A percentile compares a stretch with the other conserved stretches of the same genome.
These are phyloP conservation scores for Drosophila setifemur DNA, from an alignment of 1,140 invertebrate genomes.

Conservation along the genomic window DNA sequence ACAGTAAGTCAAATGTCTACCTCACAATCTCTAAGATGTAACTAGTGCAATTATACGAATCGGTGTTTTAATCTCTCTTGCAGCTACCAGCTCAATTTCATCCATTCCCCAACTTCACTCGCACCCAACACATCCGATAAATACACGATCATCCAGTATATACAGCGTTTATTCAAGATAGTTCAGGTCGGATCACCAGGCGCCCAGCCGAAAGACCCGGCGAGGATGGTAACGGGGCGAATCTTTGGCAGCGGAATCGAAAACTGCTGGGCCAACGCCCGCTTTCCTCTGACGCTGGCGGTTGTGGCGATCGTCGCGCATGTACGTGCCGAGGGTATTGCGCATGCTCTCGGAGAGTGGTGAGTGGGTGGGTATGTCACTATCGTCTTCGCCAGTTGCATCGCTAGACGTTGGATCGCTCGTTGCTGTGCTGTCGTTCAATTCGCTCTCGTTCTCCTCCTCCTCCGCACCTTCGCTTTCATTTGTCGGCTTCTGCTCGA, in stretches of 20 bases:
- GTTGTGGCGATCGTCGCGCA: conserved; percentile 60
- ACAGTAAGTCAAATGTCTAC: conserved; percentile 58
- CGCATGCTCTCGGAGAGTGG: conserved; percentile 56
- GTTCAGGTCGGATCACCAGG: conserved; percentile 30
- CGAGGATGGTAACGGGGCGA: conserved; percentile 19
- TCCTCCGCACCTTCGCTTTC: conserved; percentile 5
- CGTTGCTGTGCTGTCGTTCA: not conserved
- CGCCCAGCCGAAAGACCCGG: conserved; percentile 32
- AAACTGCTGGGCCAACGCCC: not conserved
- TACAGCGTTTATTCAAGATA: conserved; percentile 46
- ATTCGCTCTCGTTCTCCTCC: not conserved
- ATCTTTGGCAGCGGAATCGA: not conserved
- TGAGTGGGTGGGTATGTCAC: not conserved
- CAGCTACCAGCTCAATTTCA: conserved; percentile 50
- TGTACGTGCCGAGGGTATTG: conserved; percentile 54
- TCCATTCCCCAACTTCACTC: conserved; percentile 6
- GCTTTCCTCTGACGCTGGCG: conserved; percentile 53
- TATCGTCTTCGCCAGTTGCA: conserved; percentile 7
- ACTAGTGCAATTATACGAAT: conserved; percentile 44
- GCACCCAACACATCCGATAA: conserved; percentile 30
- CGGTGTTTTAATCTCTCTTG: conserved; percentile 23
- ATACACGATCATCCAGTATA: conserved; percentile 51
- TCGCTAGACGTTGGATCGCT: conserved; percentile 5
- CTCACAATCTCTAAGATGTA: conserved; percentile 28
- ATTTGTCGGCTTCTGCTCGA: conserved; percentile 4